Evolutionary conservation across 2,113 vertebrate species (phyloP).

Genomic region (Clarias batrachus): DNA sequence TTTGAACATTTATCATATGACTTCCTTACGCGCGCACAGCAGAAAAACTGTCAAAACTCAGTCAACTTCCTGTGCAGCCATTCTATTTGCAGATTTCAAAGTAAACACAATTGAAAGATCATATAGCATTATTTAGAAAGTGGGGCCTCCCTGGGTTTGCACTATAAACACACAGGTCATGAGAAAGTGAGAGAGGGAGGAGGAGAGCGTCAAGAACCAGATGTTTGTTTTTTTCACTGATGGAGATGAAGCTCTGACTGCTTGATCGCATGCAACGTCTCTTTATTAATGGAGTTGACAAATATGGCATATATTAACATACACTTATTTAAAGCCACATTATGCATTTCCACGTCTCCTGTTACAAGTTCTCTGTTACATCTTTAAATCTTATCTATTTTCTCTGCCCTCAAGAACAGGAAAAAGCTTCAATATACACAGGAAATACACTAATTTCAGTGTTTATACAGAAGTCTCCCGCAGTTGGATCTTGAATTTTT

Average conservation of each 20-base stretch:
- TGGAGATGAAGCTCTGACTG: not conserved
- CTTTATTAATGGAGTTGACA: not conserved
- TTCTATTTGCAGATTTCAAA: conserved; percentile 30
- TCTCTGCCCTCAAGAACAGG: conserved; percentile 11
- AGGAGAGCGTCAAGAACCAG: not conserved
- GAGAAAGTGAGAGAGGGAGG: conserved; percentile 37
- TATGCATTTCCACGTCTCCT: not conserved
- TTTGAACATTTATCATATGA: not conserved
- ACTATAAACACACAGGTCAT: conserved; percentile 38
- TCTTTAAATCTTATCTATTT: conserved; percentile 3
- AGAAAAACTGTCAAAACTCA: not conserved
- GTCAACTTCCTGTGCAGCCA: not conserved
- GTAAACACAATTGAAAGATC: conserved; percentile 17
- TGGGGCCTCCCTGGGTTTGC: conserved; percentile 39
- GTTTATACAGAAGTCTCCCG: not conserved
- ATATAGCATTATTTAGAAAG: not conserved
- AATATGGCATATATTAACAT: not conserved
- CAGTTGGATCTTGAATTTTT: not conserved
- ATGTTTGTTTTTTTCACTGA: conserved; percentile 29
- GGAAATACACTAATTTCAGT: conserved; percentile 9
- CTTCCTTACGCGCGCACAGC: not conserved
- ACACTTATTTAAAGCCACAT: not conserved
- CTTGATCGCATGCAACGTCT: not conserved
- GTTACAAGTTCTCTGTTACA: not conserved
- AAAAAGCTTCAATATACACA: conserved; percentile 10